These are phyloP conservation scores for Diplosoma virens DNA, from an alignment of 23 tunicate species.

Conservation along the genomic window DNA sequence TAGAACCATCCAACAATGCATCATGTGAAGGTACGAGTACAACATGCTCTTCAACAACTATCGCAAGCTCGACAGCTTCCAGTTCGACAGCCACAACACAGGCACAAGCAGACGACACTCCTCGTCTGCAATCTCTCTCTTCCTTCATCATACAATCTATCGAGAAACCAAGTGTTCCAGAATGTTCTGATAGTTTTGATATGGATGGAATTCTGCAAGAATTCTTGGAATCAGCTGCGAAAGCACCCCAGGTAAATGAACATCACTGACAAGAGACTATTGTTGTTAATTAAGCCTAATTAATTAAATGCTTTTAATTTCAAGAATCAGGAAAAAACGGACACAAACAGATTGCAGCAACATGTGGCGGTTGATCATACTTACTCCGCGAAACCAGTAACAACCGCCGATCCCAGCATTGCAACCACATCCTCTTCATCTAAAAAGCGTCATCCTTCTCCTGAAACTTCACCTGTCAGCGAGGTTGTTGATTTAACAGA, in stretches of 20 bases:
- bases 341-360: not conserved
- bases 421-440: not conserved
- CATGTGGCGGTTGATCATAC: not conserved
- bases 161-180: too few relatives aligned
- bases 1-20: too few relatives aligned
- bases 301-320: not conserved
- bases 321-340: not conserved
- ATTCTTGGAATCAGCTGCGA: not conserved
- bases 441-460: not conserved
- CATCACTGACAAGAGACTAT: not conserved
- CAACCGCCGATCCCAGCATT: not conserved
- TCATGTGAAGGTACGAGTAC: too few relatives aligned
- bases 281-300: not conserved
- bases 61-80: too few relatives aligned
- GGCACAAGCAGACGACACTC: too few relatives aligned
- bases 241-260: not conserved
- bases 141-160: too few relatives aligned
- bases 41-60: too few relatives aligned
- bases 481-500: conserved; percentile 26
- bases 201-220: conserved; percentile 8
- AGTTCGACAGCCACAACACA: too few relatives aligned
- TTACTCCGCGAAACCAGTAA: not conserved
- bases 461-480: not conserved
- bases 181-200: conserved; percentile 5
- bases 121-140: conserved; percentile 3